Evolutionary conservation across 2,113 vertebrate species (phyloP), one percentile per base, ranked within the genome.

Genomic region (Pristiophorus japonicus): DNA sequence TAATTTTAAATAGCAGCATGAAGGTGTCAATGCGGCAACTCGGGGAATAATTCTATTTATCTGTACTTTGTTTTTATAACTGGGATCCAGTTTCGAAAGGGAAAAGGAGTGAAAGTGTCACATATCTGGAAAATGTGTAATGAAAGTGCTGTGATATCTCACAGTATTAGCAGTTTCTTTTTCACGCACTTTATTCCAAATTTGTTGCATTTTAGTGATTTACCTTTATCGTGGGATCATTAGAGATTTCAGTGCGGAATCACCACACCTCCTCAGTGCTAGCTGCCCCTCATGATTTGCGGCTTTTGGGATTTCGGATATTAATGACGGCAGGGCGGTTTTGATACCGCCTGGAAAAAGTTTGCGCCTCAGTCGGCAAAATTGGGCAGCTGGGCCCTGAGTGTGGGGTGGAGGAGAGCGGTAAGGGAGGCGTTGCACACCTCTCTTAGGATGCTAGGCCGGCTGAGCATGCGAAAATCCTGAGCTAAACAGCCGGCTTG

Each of bases 1-100:
- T 51, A 94, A 70, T 45, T 70, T 94, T 94, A 70, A 94, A 94
- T 70, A 47, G 5, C 93, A 22, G 93, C 38, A 70, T 47, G 59
- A 63, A 92, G 34, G 59, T 65, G 59, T 62, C 88, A 70, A 94
- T 34, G 93, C 51, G 27, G 66, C 30, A 51, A 94, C 63, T 70
- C 42, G 7, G 63, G 63, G 93, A 70, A 67, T 42, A 94, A 47
- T 94, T 73, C 24, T 34, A 47, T 94, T 34, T 51, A 94, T 73
- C 66, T 30, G 22, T 16, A 24, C 8, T 0, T 51, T 70, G 24
- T 70, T 94, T 94, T 67, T 30, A 70, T 27, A 94, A 51, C 65
- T 70, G 8, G 66, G 45, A 70, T 94, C 24, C 65, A 45, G 93
- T 7, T 38, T 94, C 45, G 10, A 94, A 22, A 67, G 66, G 12